Evolutionary conservation across 2,888 invertebrate species (phyloP), one percentile per base, ranked within the genome.

Genomic region (Empis livida): DNA sequence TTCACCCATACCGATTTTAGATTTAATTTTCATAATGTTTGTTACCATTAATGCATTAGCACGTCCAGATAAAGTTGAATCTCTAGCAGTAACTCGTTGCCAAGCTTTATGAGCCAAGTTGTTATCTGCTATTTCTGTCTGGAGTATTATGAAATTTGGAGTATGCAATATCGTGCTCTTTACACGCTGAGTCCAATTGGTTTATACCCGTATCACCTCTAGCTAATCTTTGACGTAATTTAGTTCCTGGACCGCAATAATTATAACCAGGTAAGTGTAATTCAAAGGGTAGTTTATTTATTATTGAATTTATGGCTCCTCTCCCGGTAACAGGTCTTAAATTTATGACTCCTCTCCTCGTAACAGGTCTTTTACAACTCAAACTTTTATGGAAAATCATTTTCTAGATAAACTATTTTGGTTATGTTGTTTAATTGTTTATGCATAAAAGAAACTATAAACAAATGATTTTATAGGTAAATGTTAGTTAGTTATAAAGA

Each of bases 11-110:
- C 58, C 59, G 1, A 56, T 38, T 53, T 57, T 59, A 6, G 51
- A 45, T 58, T 64, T 62, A 6, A 52, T 52, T 50, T 61, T 63
- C 61, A 65, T 65, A 6, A 46, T 44, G 16, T 56, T 57, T 3
- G 58, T 52, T 23, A 63, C 59, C 38, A 55, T 44, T 51, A 52
- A 59, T 13, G 15, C 11, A 1, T 11, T 42, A 30, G 17, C 30
- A 41, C 16, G 30, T 41, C 45, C 46, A 16, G 43, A 37, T 2
- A 49, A 38, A 27, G 20, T 41, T 17, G 37, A 41, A 35, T 50
- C 49, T 43, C 14, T 39, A 11, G 52, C 27, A 42, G 44, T 45
- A 2, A 45, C 48, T 17, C 47, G 32, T 30, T 49, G 13, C 48
- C 53, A 53, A 37, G 53, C 54, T 39, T 49, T 47, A 35, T 50